A percentile compares a stretch with the other conserved stretches of the same genome.
These are phyloP conservation scores for Silurus lanzhouensis DNA, from an alignment of 2,797 vertebrate species.

Conservation along the genomic window DNA sequence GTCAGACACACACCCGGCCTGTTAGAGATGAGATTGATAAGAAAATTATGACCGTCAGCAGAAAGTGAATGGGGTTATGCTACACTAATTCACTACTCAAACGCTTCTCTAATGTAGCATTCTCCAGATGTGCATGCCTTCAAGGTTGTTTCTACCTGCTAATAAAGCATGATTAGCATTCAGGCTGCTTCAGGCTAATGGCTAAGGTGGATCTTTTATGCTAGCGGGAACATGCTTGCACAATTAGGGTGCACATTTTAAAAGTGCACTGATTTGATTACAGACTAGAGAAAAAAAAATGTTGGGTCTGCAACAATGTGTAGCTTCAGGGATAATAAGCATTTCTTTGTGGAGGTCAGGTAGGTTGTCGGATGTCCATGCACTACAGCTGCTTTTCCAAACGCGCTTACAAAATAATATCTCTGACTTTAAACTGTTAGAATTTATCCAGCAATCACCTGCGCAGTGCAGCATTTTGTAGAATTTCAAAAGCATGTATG, in stretches of 20 bases:
- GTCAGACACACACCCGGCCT: slow-evolving; percentile 32
- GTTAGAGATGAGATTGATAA: slow-evolving; percentile 52
- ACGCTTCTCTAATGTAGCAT: slow-evolving; percentile 47
- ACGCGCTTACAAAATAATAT: background rate
- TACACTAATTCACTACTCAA: slow-evolving; percentile 39
- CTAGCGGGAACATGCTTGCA: slow-evolving; percentile 51
- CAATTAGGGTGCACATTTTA: slow-evolving; percentile 59
- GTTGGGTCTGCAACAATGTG: background rate
- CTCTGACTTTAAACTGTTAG: background rate
- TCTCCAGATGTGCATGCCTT: slow-evolving; percentile 54
- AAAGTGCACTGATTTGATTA: slow-evolving; percentile 41
- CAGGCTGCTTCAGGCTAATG: slow-evolving; percentile 51
- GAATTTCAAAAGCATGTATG: background rate
- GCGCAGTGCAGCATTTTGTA: background rate
- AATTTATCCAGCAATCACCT: slow-evolving; percentile 21
- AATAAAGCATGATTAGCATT: slow-evolving; percentile 55
- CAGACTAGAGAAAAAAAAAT: slow-evolving; percentile 32
- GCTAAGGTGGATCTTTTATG: slow-evolving; percentile 51
- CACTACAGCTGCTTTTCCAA: background rate
- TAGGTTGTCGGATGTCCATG: background rate
- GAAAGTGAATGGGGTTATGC: slow-evolving; percentile 46
- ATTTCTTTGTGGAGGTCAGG: slow-evolving; percentile 17
- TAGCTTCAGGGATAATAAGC: background rate
- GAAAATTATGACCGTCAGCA: slow-evolving; percentile 45
- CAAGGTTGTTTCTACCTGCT: slow-evolving; percentile 51